These are phyloP conservation scores for Nephrotoma flavescens DNA, from an alignment of 2,888 invertebrate genomes.

Conservation along the genomic window DNA sequence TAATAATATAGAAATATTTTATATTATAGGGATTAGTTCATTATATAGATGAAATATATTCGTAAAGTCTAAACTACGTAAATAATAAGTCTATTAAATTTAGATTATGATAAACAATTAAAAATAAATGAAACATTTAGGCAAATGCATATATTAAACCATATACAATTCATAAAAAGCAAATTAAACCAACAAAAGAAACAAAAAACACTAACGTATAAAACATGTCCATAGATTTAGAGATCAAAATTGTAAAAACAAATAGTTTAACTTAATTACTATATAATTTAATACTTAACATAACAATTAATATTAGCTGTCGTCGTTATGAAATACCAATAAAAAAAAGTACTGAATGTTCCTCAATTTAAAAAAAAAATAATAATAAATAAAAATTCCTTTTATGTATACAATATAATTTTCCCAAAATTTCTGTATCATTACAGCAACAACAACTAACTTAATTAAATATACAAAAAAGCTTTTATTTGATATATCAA, in stretches of 20 bases:
- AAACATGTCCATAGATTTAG: not conserved
- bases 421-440: not conserved
- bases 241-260: not conserved
- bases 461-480: not conserved
- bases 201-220: not conserved
- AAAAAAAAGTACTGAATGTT: conserved; percentile 1
- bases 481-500: not conserved
- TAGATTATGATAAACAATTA: not conserved
- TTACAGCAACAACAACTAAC: not conserved
- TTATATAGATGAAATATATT: not conserved
- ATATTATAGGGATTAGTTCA: not conserved
- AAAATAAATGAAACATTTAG: not conserved
- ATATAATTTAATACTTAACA: not conserved
- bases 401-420: not conserved
- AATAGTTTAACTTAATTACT: not conserved
- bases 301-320: not conserved
- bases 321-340: not conserved
- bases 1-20: not conserved
- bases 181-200: not conserved
- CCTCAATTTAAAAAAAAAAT: not conserved
- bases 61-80: not conserved
- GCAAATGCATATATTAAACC: not conserved
- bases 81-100: not conserved
- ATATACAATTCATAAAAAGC: not conserved
- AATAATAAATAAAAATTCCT: not conserved